A percentile compares a stretch with the other conserved stretches of the same genome.
phyloP scores from a whole-genome alignment of 1,140 invertebrate genomes.

The Drosophila pandora region DNA sequence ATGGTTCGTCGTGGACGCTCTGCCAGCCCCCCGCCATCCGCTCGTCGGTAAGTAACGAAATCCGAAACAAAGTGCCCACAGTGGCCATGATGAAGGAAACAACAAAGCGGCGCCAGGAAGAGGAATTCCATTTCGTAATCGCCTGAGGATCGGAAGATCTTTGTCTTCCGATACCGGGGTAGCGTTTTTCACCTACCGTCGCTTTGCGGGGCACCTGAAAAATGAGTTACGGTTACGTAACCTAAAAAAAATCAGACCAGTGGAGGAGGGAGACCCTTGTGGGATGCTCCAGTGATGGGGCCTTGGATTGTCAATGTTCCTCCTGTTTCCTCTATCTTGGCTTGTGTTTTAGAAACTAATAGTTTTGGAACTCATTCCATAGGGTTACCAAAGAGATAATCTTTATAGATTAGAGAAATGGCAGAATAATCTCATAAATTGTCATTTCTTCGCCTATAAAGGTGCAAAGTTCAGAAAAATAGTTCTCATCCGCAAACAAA shows the following conservation, averaged over 20 bases:
- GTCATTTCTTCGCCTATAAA: background rate
- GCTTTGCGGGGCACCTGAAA: slow-evolving; percentile 2
- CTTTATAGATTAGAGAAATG: background rate
- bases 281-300: slow-evolving; percentile 1
- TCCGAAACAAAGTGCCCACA: slow-evolving; percentile 4
- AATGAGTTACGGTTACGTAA: slow-evolving; percentile 61
- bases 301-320: background rate
- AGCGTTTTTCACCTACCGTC: background rate
- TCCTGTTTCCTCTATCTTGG: too few relatives aligned
- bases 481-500: background rate
- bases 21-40: slow-evolving; percentile 87
- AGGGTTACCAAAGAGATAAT: background rate
- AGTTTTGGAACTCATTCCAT: background rate
- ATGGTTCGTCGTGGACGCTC: slow-evolving; percentile 92
- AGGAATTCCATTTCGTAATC: slow-evolving; percentile 40
- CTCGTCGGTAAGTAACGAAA: slow-evolving; percentile 84
- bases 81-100: background rate
- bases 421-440: too few relatives aligned
- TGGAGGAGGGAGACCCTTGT: background rate
- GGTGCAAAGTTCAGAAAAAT: background rate
- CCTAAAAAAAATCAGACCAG: slow-evolving; percentile 44
- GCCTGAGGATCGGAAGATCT: slow-evolving; percentile 24
- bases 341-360: too few relatives aligned
- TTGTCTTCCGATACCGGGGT: slow-evolving; percentile 34
- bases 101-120: background rate